phyloP scores from a whole-genome alignment of 92 coral and sea anemone genomes.

The Zoanthus solanderi region DNA sequence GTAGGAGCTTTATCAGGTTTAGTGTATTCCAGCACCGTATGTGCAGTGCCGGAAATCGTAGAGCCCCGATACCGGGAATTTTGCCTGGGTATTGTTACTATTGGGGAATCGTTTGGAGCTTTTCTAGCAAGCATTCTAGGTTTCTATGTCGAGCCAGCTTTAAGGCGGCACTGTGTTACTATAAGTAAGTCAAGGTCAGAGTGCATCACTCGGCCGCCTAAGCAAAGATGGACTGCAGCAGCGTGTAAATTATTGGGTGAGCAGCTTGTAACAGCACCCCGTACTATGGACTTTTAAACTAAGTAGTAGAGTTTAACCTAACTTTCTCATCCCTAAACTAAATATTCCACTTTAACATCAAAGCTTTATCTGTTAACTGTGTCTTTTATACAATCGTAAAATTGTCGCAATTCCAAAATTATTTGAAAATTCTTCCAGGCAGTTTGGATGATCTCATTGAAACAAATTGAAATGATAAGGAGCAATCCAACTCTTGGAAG shows the following conservation, averaged over 20 bases:
- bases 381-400: too few species aligned
- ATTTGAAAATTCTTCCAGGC: too few species aligned
- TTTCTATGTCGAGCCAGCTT: constrained; percentile 75
- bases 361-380: too few species aligned
- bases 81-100: constrained; percentile 76
- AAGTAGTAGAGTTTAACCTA: neutral
- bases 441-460: too few species aligned
- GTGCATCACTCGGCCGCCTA: constrained; percentile 75
- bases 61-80: constrained; percentile 87
- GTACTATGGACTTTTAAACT: neutral
- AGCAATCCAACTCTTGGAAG: too few species aligned
- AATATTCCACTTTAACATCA: too few species aligned
- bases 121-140: constrained; percentile 78
- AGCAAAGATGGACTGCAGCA: constrained; percentile 69
- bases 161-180: constrained; percentile 70
- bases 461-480: too few species aligned
- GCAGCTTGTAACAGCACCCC: constrained; percentile 33
- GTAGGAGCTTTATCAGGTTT: constrained; percentile 78
- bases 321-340: too few species aligned
- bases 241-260: constrained; percentile 59
- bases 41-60: constrained; percentile 66
- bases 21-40: constrained; percentile 78
- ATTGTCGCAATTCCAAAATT: too few species aligned
- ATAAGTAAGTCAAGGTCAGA: constrained; percentile 30
- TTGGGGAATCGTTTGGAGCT: constrained; percentile 74